Base-by-base conservation (phyloP, 2,797 vertebrate genomes). In the Eupleurogrammus muticus region DNA sequence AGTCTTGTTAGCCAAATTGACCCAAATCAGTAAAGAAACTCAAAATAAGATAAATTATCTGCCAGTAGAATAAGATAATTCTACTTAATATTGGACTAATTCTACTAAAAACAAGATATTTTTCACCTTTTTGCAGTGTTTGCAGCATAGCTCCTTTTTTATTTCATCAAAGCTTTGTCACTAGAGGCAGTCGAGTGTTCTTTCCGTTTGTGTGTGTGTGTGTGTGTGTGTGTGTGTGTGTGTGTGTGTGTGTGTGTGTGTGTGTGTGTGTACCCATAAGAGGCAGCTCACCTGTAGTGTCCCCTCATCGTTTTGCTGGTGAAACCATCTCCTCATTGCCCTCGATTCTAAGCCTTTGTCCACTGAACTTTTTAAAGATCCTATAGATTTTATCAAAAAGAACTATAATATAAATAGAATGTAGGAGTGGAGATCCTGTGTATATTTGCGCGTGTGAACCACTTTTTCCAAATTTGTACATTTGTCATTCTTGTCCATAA, bases 331-430 rank as follows among this genome's bases (percentile, higher is more conserved):
- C 69, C 73, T 85, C 71, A 53, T 80, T 3, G 20, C 73, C 53
- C 64, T 64, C 62, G 50, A 84, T 85, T 73, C 24, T 70, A 70
- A 69, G 76, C 58, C 60, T 85, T 87, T 90, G 67, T 81, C 69
- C 2, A 6, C 75, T 81, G 28, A 76, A 80, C 34, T 46, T 84
- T 87, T 80, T 63, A 80, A 61, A 75, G n/a, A 75, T 73, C 55
- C 19, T 75, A 77, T 67, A 87, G 68, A 90, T 89, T 90, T 85
- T 81, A 82, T 75, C 63, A 51, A 72, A 83, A 70, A 48, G 16
- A 80, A 68, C 63, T 56, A 67, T 70, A 50, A 76, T 71, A 61
- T 84, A 79, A 80, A 76, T 64, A 69, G 61, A 70, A 62, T 69
- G 9, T 11, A 50, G 52, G 21, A 60, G 34, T 44, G 24, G n/a